These are phyloP conservation scores for Alauda arvensis DNA, from an alignment of 2,797 vertebrate genomes.

Conservation along the genomic window DNA sequence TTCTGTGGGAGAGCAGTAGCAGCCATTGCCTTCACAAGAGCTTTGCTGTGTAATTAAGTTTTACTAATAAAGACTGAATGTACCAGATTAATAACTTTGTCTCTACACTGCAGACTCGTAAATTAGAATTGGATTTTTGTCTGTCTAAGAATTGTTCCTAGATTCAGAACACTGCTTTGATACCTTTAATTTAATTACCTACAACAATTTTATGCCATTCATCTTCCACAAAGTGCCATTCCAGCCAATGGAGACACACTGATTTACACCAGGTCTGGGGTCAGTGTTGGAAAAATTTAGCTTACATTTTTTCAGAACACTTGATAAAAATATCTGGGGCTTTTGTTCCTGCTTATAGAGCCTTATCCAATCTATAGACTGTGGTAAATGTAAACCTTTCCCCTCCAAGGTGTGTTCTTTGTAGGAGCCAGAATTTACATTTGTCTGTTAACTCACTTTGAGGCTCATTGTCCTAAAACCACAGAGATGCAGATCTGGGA, in stretches of 20 bases:
- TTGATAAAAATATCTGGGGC: not conserved
- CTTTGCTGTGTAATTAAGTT: not conserved
- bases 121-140: not conserved
- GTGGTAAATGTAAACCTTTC: not conserved
- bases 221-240: not conserved
- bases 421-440: not conserved
- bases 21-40: not conserved
- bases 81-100: not conserved
- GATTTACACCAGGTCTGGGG: not conserved
- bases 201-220: not conserved
- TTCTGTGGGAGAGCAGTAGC: not conserved
- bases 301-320: not conserved
- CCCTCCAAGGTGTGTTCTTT: not conserved
- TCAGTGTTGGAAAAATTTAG: not conserved
- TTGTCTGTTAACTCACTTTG: not conserved
- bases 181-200: not conserved
- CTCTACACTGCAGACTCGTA: not conserved
- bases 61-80: not conserved
- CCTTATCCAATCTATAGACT: not conserved
- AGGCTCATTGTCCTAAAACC: not conserved
- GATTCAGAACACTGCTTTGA: not conserved
- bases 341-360: not conserved
- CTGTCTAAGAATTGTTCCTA: not conserved
- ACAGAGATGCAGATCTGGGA: not conserved
- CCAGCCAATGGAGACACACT: not conserved